phyloP scores from a whole-genome alignment of 2,888 invertebrate genomes.

The Monoplex corrugatus region DNA sequence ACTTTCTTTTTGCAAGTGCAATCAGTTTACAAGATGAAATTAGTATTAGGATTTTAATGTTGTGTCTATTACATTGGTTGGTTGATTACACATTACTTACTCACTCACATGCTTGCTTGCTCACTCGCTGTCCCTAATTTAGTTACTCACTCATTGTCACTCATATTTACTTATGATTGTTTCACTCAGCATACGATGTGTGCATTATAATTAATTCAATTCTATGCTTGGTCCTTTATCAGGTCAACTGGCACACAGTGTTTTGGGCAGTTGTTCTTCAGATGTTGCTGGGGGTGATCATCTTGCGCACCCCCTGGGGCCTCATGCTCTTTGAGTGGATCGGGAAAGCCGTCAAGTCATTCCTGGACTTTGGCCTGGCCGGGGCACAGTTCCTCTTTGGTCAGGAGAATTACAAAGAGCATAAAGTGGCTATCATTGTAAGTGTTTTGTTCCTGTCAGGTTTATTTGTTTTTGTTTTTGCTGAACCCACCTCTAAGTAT shows the following conservation, averaged over 20 bases:
- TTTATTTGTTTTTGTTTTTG: neutral
- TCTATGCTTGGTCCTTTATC: too few relatives aligned
- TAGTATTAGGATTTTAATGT: neutral
- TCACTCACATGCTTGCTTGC: too few relatives aligned
- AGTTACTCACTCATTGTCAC: too few relatives aligned
- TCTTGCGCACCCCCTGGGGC: slow-evolving; percentile 73
- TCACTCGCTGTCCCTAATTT: too few relatives aligned
- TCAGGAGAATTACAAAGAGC: slow-evolving; percentile 52
- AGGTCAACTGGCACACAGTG: slow-evolving; percentile 87
- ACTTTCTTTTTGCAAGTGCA: too few relatives aligned
- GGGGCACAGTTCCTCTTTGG: slow-evolving; percentile 95
- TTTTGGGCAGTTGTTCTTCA: slow-evolving; percentile 90
- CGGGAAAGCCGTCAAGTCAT: slow-evolving; percentile 87
- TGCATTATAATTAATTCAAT: neutral
- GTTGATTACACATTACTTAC: neutral
- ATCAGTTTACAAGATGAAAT: too few relatives aligned
- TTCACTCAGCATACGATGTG: neutral
- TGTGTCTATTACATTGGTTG: neutral
- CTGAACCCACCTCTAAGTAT: too few relatives aligned
- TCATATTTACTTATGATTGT: too few relatives aligned
- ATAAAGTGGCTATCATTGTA: slow-evolving; percentile 59
- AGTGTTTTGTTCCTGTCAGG: too few relatives aligned
- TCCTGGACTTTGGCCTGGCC: slow-evolving; percentile 89
- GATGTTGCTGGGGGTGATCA: slow-evolving; percentile 85
- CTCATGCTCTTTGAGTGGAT: slow-evolving; percentile 87